Percentiles rank a stretch among this genome's conserved stretches.
Evolutionary conservation across 2,113 vertebrate genomes (phyloP).

Genomic region (Steatornis caripensis): DNA sequence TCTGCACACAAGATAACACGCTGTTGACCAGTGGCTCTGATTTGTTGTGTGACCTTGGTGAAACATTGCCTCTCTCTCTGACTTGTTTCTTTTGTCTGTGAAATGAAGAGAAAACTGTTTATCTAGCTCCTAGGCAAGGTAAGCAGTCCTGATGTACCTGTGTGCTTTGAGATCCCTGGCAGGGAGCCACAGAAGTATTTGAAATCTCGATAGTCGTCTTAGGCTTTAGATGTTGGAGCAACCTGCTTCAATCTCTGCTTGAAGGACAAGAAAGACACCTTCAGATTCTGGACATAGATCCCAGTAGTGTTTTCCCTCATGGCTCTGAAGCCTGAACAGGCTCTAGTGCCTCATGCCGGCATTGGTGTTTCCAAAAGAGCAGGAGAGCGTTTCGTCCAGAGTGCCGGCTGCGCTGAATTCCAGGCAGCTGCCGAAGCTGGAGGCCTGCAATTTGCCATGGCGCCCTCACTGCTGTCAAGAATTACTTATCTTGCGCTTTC

Average conservation of each 20-base stretch:
- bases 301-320: not conserved
- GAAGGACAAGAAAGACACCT: not conserved
- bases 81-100: not conserved
- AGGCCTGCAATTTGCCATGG: not conserved
- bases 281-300: not conserved
- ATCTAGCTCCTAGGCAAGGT: not conserved
- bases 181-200: not conserved
- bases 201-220: not conserved
- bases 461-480: not conserved
- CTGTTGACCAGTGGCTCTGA: not conserved
- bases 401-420: not conserved
- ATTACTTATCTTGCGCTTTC: not conserved
- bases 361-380: not conserved
- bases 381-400: not conserved
- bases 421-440: not conserved
- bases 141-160: not conserved
- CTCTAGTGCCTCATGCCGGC: not conserved
- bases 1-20: fast-evolving
- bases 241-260: not conserved
- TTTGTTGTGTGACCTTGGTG: not conserved
- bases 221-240: not conserved
- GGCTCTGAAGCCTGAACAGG: not conserved
- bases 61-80: not conserved
- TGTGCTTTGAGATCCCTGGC: not conserved
- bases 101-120: not conserved